These are phyloP conservation scores for Mycteria americana DNA, from an alignment of 2,797 vertebrate species.

Conservation along the genomic window DNA sequence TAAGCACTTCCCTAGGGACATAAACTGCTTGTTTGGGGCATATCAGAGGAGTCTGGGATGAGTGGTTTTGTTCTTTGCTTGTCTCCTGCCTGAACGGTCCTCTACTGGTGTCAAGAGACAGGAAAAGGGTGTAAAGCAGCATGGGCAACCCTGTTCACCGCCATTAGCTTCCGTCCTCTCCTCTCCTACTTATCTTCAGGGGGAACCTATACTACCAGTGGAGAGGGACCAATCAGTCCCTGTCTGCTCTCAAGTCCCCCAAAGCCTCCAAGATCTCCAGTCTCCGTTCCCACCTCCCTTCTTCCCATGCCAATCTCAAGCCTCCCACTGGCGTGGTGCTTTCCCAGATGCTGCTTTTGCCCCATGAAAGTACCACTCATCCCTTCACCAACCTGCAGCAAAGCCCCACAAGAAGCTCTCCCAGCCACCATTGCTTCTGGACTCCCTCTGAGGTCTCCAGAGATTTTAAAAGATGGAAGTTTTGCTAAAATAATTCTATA, in stretches of 20 bases:
- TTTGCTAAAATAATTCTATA: not conserved
- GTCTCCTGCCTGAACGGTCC: not conserved
- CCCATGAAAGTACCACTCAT: not conserved
- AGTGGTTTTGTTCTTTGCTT: not conserved
- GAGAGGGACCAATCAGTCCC: not conserved
- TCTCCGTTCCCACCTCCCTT: not conserved
- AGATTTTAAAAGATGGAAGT: not conserved
- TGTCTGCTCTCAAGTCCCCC: not conserved
- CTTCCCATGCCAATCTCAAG: not conserved
- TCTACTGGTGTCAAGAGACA: not conserved
- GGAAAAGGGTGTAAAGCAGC: not conserved
- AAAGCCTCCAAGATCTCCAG: not conserved
- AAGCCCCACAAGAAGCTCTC: not conserved
- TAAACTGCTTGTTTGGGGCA: not conserved
- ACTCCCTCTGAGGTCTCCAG: not conserved
- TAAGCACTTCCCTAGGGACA: not conserved
- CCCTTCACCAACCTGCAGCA: not conserved
- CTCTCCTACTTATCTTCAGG: not conserved
- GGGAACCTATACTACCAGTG: not conserved
- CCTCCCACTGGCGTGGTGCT: not conserved
- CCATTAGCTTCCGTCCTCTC: not conserved
- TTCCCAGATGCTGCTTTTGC: not conserved
- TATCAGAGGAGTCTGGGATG: not conserved
- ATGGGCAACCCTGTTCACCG: not conserved
- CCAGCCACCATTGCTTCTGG: not conserved